Evolutionary conservation across 2,113 vertebrate species (phyloP), one percentile per base, ranked within the genome.

Genomic region (Tachysurus fulvidraco): DNA sequence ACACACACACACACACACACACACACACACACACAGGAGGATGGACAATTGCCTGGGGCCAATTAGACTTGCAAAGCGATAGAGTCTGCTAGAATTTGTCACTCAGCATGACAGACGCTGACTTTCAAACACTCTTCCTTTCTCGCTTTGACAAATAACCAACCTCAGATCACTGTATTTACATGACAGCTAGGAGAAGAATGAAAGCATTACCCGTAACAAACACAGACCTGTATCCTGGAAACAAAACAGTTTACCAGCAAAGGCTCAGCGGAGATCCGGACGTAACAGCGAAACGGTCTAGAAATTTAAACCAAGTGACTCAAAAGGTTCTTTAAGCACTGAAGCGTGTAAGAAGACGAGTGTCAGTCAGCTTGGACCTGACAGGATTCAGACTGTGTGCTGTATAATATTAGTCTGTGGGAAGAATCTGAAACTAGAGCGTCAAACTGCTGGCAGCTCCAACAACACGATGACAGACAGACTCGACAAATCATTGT

Each of bases 1-100:
- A 36, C 52, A 21, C 54, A n/a, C 28, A 36, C 77, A 57, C 52
- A 36, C 52, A 21, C 54, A 93, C 30, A 59, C 59, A 74, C 30
- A 77, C 28, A 30, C 44, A 21, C 60, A 76, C 81, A 67, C 69
- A 78, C 71, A 12, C 62, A 81, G 14, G 0, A 41, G 17, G 30
- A 62, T 82, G 46, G 74, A 5, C 77, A 79, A 79, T 19, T 57
- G 54, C 77, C 54, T 79, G n/a, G 52, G 28, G 76, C 16, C n/a
- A 79, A 16, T 8, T 21, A 57, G 5, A 28, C 54, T 57, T 54
- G 5, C 25, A 54, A 54, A 25, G 46, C 74, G 54, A 36, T 36
- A 54, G 46, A n/a, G 74, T 78, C 16, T 57, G 52, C 28, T 79
- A 36, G 54, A 36, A 17, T 59, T 52, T 28, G 25, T 79, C 77